Base-by-base conservation (phyloP, 2,888 invertebrate genomes). In the Teleogryllus oceanicus region DNA sequence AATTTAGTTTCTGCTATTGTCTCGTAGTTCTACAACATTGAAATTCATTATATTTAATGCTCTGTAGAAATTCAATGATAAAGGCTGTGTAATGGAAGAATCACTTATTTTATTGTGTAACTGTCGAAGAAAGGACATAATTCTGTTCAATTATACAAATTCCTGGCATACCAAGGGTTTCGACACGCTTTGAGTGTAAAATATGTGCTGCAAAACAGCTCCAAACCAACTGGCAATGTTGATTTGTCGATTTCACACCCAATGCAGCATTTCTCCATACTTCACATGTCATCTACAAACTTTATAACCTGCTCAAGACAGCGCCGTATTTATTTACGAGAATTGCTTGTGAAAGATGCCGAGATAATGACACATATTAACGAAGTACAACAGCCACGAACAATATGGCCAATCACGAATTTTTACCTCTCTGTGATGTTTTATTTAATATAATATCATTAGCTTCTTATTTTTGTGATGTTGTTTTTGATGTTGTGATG, bases 401-500 rank as follows among this genome's bases (percentile, higher is more conserved):
- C 81, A 84, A 79, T 81, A 90, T 91, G 93, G 92, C 92, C 88
- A 81, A 82, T 78, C 86, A 86, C 83, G 95, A 96, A 90, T 96
- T 96, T 88, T 90, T 96, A 88, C 96, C 96, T 84, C 90, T 96
- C 86, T 96, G 96, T 90, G 96, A 96, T 89, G 94, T 96, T 83
- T 89, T 96, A 78, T 96, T 96, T 90, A 96, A 96, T 88, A 94
- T 96, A 86, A 95, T 96, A 84, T 96, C 96, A 78, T 89, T 96
- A 84, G 95, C 95, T 81, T 94, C 94, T 49, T 96, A 96, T 87
- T 96, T 96, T 88, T 96, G 96, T 89, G 95, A 96, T 89, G 92
- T 95, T 82, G 95, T 96, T 11, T 96, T 96, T 87, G 95, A 96
- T 87, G 90, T 95, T 82, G 92, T 96, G 80, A 93, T 95, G 89